Evolutionary conservation across 2,888 invertebrate species (phyloP).

Genomic region (Shargacucullia verbasci): DNA sequence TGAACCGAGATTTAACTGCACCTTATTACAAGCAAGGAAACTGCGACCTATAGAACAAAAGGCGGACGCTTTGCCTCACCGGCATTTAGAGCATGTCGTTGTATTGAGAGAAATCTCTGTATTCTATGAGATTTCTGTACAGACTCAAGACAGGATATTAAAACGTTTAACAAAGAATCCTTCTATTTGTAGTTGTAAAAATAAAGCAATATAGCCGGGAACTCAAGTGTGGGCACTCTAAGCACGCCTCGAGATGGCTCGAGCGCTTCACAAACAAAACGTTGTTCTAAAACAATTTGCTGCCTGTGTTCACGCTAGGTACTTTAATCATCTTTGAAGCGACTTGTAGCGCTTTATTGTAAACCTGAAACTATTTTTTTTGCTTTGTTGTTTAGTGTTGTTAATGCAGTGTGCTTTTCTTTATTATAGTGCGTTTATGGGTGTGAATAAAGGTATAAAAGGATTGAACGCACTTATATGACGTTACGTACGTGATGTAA

Average conservation of each 20-base stretch:
- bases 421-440: no score
- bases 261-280: constrained; percentile 66
- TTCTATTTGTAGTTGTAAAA: constrained; percentile 38
- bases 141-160: constrained; percentile 43
- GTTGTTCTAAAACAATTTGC: constrained; percentile 65
- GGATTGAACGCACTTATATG: no score
- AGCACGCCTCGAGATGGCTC: constrained; percentile 59
- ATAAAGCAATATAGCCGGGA: constrained; percentile 50
- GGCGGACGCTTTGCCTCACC: background rate
- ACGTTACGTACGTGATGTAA: no score
- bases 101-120: constrained; percentile 34
- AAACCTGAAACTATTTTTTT: no score
- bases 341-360: constrained; percentile 22
- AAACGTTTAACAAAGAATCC: constrained; percentile 33
- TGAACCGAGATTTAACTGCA: no score
- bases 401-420: no score
- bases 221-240: constrained; percentile 52
- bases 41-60: constrained; percentile 15
- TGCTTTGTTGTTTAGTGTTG: no score
- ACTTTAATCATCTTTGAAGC: constrained; percentile 47
- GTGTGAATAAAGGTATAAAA: no score
- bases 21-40: constrained; percentile 16
- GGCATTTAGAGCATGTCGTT: constrained; percentile 19
- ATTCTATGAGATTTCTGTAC: no score
- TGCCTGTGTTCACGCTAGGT: constrained; percentile 49